These are phyloP conservation scores for Thysanoteuthis rhombus DNA, from an alignment of 2,888 invertebrate species.

Conservation along the genomic window DNA sequence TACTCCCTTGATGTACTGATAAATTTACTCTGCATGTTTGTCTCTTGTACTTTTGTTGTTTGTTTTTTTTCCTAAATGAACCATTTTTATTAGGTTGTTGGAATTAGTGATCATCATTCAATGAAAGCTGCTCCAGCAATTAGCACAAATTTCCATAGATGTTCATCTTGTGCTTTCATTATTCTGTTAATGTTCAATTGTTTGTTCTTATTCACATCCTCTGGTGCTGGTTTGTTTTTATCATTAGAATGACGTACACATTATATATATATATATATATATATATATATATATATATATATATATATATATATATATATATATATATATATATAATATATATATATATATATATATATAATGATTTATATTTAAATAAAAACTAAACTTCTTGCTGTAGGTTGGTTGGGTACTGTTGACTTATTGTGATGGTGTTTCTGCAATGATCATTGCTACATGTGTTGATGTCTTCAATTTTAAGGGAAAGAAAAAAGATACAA, in stretches of 20 bases:
- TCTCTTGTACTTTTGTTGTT: constrained; percentile 37
- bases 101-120: background rate
- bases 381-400: background rate
- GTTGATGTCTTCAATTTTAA: background rate
- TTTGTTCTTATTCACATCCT: background rate
- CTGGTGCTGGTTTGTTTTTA: background rate
- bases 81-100: background rate
- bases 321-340: background rate
- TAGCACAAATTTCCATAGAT: background rate
- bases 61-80: background rate
- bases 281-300: too few relatives aligned
- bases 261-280: too few relatives aligned
- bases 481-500: too few relatives aligned
- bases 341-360: too few relatives aligned
- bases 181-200: constrained; percentile 14
- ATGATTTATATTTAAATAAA: too few relatives aligned
- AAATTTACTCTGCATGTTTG: constrained; percentile 37
- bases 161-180: background rate
- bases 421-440: background rate
- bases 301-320: too few relatives aligned
- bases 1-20: constrained; percentile 12
- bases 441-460: background rate
- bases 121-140: constrained; percentile 1
- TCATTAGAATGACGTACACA: background rate
- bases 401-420: background rate